Evolutionary conservation across 2,113 vertebrate species (phyloP).

Genomic region (Pollachius pollachius): DNA sequence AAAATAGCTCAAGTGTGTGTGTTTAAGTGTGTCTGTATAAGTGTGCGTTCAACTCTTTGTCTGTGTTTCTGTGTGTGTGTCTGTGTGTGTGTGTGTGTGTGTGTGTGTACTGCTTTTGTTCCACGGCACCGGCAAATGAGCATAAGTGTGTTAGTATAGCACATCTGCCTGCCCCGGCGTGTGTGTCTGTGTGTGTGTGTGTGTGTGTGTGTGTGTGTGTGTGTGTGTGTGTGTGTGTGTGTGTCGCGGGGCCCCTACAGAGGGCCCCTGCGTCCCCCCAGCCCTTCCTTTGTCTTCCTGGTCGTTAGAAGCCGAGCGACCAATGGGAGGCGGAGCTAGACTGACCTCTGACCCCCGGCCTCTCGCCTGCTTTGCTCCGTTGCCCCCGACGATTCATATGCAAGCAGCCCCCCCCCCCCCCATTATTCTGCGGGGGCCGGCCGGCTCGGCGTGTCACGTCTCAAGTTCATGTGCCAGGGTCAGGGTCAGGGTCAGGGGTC

Average conservation of each 20-base stretch:
- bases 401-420: slow-evolving; percentile 59
- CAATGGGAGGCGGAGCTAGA: slow-evolving; percentile 40
- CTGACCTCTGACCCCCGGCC: slow-evolving; percentile 65
- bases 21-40: background rate
- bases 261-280: slow-evolving; percentile 12
- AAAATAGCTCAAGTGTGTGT: background rate
- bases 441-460: slow-evolving; percentile 68
- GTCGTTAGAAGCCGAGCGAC: slow-evolving; percentile 59
- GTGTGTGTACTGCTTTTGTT: slow-evolving; percentile 37
- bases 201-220: slow-evolving; percentile 22
- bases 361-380: slow-evolving; percentile 19
- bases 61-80: no score
- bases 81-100: no score
- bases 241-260: background rate
- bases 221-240: slow-evolving; percentile 19
- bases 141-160: slow-evolving; percentile 47
- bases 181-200: slow-evolving; percentile 24
- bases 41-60: no score
- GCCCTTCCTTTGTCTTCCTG: slow-evolving; percentile 61
- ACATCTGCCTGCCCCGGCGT: slow-evolving; percentile 43
- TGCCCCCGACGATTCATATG: slow-evolving; percentile 65
- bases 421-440: slow-evolving; percentile 63
- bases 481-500: slow-evolving; percentile 39
- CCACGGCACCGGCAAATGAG: slow-evolving; percentile 37
- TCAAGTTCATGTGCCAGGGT: slow-evolving; percentile 76